Percentiles rank a stretch among this genome's conserved stretches.
Conservation (phyloP, 2,113 vertebrate species). For the Epinephelus lanceolatus region DNA sequence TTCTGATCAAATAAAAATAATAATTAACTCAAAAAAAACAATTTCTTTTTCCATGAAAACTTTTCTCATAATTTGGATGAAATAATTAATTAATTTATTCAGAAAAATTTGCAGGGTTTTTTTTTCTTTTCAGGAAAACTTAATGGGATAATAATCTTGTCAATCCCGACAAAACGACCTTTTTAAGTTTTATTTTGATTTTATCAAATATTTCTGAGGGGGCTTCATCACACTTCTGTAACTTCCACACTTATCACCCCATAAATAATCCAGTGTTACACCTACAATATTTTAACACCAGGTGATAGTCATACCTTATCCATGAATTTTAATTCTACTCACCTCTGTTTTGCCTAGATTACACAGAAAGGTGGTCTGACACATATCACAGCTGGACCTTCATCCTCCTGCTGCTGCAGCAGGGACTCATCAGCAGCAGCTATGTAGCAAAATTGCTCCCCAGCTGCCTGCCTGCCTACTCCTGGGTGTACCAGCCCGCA, state of each 20-base stretch:
- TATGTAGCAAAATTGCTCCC: slow-evolving; percentile 60
- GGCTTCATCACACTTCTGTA: too few species aligned
- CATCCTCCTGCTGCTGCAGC: slow-evolving; percentile 32
- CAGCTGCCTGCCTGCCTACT: slow-evolving; percentile 55
- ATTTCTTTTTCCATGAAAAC: too few species aligned
- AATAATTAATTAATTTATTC: too few species aligned
- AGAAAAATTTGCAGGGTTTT: too few species aligned
- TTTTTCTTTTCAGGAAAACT: too few species aligned
- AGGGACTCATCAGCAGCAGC: slow-evolving; percentile 56
- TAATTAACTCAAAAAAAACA: too few species aligned
- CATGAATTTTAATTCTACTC: slow-evolving; percentile 5
- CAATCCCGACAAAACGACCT: too few species aligned
- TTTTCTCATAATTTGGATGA: too few species aligned
- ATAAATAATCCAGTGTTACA: slow-evolving; percentile 6
- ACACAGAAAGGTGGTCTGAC: slow-evolving; percentile 4
- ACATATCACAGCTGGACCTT: slow-evolving; percentile 34
- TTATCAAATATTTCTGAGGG: too few species aligned
- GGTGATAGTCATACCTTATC: background rate
- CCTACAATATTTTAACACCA: slow-evolving; percentile 6
- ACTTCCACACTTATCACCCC: background rate
- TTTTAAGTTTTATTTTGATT: too few species aligned
- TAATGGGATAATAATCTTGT: too few species aligned
- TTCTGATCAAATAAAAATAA: too few species aligned
- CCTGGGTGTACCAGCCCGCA: slow-evolving; percentile 50
- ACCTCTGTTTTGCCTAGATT: slow-evolving; percentile 20